Conservation (phyloP, 2,888 invertebrate genomes). For the Eupeodes latifasciatus region DNA sequence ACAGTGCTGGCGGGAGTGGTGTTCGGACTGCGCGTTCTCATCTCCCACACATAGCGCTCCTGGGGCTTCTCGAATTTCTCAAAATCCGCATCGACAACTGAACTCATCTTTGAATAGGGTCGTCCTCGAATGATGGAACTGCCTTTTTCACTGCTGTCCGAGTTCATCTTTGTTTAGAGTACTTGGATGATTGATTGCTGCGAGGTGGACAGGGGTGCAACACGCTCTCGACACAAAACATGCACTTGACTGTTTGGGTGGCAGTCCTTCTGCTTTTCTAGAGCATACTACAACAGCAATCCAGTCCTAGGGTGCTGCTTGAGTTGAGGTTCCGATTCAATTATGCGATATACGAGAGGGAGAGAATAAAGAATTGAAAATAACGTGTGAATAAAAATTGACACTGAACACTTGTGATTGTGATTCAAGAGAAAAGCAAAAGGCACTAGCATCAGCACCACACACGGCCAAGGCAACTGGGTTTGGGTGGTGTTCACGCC, state of each 20-base stretch:
- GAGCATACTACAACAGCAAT: conserved; percentile 68
- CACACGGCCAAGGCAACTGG: conserved; percentile 72
- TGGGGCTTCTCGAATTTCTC: conserved; percentile 78
- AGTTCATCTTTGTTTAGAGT: conserved; percentile 73
- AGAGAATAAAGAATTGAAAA: conserved; percentile 38
- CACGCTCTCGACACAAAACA: conserved; percentile 49
- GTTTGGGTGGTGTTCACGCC: conserved; percentile 74
- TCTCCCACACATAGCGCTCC: conserved; percentile 84
- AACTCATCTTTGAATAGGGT: conserved; percentile 64
- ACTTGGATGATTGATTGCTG: conserved; percentile 38
- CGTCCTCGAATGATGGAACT: conserved; percentile 67
- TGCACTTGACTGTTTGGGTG: conserved; percentile 60
- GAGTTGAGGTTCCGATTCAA: conserved; percentile 38
- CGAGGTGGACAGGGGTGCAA: conserved; percentile 28
- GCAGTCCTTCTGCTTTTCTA: conserved; percentile 52
- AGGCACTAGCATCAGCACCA: conserved; percentile 20
- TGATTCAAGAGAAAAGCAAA: conserved; percentile 47
- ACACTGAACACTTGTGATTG: conserved; percentile 55
- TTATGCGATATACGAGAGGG: background rate
- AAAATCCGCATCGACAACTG: conserved; percentile 59
- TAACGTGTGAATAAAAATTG: conserved; percentile 57
- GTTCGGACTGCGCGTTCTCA: conserved; percentile 83
- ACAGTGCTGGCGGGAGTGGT: conserved; percentile 84
- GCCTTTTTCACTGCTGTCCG: conserved; percentile 74
- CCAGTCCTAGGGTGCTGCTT: conserved; percentile 47